Evolutionary conservation across 2,113 vertebrate species (phyloP).

Genomic region (Rhegmatorhina hoffmannsi): DNA sequence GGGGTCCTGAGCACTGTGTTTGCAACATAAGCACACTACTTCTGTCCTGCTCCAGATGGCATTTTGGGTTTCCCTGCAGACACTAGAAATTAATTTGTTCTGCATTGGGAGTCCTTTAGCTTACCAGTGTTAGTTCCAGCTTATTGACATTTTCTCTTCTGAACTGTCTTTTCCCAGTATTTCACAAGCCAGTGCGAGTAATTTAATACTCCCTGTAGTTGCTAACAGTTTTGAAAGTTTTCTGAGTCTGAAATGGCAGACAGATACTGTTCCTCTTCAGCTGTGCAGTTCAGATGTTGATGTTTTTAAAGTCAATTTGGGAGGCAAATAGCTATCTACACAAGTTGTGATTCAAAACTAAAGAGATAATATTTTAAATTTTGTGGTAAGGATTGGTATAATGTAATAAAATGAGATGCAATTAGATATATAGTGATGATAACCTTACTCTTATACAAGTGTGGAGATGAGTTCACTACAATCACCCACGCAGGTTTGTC

Average conservation of each 20-base stretch:
- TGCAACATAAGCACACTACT: neutral
- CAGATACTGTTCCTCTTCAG: neutral
- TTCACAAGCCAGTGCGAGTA: neutral
- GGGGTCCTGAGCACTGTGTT: neutral
- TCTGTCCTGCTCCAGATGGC: constrained; percentile 7
- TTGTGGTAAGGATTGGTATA: neutral
- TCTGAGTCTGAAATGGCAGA: neutral
- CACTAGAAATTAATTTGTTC: constrained; percentile 15
- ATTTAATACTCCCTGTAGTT: neutral
- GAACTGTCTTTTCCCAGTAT: neutral
- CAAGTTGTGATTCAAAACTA: neutral
- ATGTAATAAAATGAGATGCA: neutral
- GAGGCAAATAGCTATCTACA: neutral
- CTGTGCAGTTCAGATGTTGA: neutral
- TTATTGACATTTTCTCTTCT: neutral
- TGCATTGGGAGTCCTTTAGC: neutral
- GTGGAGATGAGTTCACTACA: neutral
- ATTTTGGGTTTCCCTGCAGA: neutral
- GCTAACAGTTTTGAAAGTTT: neutral
- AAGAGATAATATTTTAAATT: neutral
- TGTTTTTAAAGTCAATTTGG: neutral
- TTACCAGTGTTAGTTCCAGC: neutral
- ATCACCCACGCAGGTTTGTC: neutral
- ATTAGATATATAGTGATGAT: neutral
- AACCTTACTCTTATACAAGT: neutral